These are phyloP conservation scores for Jacana jacana DNA, from an alignment of 2,113 vertebrate genomes.

Conservation along the genomic window DNA sequence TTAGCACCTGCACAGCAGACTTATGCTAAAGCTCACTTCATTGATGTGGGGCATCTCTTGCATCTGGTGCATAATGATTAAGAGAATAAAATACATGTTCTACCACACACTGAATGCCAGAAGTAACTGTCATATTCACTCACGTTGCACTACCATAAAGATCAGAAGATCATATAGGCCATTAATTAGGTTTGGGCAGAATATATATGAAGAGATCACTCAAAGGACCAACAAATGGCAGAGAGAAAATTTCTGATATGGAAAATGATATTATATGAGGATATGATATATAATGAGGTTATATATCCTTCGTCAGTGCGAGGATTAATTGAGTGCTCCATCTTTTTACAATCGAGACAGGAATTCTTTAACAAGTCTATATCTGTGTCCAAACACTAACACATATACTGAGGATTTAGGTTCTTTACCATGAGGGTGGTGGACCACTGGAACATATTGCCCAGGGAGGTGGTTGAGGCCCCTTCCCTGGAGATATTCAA, in stretches of 20 bases:
- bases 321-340: not conserved
- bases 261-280: not conserved
- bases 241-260: not conserved
- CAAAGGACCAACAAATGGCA: not conserved
- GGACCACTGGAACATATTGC: no score
- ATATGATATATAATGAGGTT: not conserved
- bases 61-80: conserved; percentile 19
- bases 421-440: no score
- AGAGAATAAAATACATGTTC: conserved; percentile 22
- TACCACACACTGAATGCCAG: not conserved
- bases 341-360: not conserved
- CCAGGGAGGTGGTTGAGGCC: no score
- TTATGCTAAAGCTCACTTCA: not conserved
- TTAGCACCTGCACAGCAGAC: conserved; percentile 51
- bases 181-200: not conserved
- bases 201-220: not conserved
- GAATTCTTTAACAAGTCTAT: not conserved
- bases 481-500: no score
- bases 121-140: conserved; percentile 22
- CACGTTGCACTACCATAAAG: not conserved
- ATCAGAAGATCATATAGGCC: not conserved
- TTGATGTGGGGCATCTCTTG: conserved; percentile 51
- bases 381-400: not conserved
- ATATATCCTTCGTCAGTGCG: not conserved
- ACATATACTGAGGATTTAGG: not conserved